phyloP scores from a whole-genome alignment of 2,113 vertebrate species.

The Brachypteracias leptosomus region DNA sequence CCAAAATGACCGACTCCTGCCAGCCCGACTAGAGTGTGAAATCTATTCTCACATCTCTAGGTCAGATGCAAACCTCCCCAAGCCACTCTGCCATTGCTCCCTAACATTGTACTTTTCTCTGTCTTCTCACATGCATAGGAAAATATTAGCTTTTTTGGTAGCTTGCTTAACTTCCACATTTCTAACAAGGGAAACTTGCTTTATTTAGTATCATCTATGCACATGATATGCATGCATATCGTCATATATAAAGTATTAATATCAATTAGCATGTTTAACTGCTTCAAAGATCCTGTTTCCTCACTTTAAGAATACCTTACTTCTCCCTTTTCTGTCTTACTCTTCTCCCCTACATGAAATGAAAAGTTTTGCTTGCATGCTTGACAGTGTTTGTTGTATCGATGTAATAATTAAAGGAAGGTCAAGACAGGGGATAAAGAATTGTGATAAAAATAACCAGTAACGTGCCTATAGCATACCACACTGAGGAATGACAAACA shows the following conservation, averaged over 20 bases:
- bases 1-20: neutral
- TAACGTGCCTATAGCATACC: neutral
- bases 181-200: neutral
- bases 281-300: neutral
- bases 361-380: neutral
- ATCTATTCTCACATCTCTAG: neutral
- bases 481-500: neutral
- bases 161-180: neutral
- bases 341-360: neutral
- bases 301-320: neutral
- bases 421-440: neutral
- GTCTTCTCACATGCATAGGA: neutral
- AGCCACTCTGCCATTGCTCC: neutral
- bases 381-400: neutral
- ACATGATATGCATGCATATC: neutral
- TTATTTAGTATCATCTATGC: neutral
- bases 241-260: neutral
- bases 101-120: neutral
- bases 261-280: neutral
- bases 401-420: neutral
- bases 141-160: neutral
- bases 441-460: neutral
- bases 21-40: neutral
- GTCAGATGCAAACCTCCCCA: neutral
- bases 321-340: neutral